These are phyloP conservation scores for Apteryx owenii DNA, from an alignment of 2,113 vertebrate species.

Conservation along the genomic window DNA sequence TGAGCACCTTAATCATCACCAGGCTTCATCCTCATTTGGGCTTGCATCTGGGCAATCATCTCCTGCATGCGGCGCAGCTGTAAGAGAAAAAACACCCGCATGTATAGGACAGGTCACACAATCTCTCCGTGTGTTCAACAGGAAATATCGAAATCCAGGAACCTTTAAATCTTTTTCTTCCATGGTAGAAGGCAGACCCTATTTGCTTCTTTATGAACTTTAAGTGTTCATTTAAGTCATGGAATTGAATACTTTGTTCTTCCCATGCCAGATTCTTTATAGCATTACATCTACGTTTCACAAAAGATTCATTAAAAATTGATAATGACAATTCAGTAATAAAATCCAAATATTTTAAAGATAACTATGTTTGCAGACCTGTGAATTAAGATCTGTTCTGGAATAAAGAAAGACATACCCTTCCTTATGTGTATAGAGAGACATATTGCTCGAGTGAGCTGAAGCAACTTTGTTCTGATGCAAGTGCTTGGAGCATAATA, in stretches of 20 bases:
- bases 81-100: background rate
- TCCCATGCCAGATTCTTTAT: background rate
- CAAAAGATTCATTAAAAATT: background rate
- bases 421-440: background rate
- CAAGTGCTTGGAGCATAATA: background rate
- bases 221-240: background rate
- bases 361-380: background rate
- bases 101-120: background rate
- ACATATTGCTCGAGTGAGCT: background rate
- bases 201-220: background rate
- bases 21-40: constrained; percentile 88
- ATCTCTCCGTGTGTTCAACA: background rate
- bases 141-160: background rate
- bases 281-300: background rate
- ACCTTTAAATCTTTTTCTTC: background rate
- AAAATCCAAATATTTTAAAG: background rate
- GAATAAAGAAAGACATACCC: background rate
- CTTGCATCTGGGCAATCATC: constrained; percentile 91
- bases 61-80: constrained; percentile 90
- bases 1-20: constrained; percentile 78
- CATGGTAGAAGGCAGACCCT: background rate
- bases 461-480: background rate
- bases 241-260: background rate
- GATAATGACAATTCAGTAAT: background rate
- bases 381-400: background rate